phyloP scores from a whole-genome alignment of 2,797 vertebrate genomes.

The Scleropages formosus region DNA sequence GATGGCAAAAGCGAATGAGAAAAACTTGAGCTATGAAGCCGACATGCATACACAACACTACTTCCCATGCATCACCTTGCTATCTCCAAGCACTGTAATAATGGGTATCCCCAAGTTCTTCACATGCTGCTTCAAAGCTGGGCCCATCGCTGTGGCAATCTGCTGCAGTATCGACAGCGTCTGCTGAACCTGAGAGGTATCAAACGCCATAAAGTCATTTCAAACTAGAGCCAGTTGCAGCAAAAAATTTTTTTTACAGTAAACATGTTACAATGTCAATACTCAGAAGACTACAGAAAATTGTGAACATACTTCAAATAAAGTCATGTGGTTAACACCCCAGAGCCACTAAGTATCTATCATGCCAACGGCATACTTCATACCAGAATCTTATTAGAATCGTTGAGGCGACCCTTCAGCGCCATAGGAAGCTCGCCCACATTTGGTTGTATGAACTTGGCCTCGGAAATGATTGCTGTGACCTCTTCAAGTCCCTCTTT shows the following conservation, averaged over 20 bases:
- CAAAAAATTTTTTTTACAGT: too few species aligned
- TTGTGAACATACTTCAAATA: not conserved
- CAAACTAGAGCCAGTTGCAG: too few species aligned
- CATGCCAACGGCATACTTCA: conserved; percentile 26
- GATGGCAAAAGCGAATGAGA: conserved; percentile 20
- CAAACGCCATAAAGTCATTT: not conserved
- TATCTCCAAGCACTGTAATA: conserved; percentile 91
- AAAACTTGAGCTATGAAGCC: not conserved
- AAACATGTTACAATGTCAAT: too few species aligned
- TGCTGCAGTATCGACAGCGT: conserved; percentile 90
- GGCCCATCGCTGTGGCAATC: conserved; percentile 85
- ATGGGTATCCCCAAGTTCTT: conserved; percentile 84
- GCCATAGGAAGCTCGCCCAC: conserved; percentile 87
- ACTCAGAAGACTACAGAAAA: not conserved
- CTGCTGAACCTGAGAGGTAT: conserved; percentile 82
- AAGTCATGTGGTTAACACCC: not conserved
- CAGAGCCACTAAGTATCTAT: not conserved
- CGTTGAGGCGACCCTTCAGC: conserved; percentile 85
- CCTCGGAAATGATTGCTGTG: conserved; percentile 85
- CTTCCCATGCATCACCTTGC: conserved; percentile 76
- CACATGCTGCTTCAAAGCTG: conserved; percentile 87
- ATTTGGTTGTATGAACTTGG: conserved; percentile 88
- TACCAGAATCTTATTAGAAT: conserved; percentile 98
- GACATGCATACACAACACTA: conserved; percentile 4
- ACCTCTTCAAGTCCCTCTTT: conserved; percentile 96